A percentile compares a stretch with the other conserved stretches of the same genome.
These are phyloP conservation scores for Heliconius eleuchia DNA, from an alignment of 1,140 invertebrate genomes.

Conservation along the genomic window DNA sequence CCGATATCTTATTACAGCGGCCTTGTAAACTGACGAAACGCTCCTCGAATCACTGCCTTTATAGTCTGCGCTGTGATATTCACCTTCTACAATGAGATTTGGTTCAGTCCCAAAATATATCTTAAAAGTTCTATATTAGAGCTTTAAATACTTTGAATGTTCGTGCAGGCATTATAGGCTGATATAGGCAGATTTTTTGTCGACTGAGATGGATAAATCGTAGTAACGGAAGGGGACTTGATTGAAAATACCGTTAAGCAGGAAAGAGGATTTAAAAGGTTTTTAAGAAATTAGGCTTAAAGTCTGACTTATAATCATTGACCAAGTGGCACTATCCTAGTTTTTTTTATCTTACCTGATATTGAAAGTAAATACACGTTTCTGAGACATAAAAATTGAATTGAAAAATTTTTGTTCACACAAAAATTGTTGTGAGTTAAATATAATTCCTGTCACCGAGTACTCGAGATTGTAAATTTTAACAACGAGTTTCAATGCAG, in stretches of 20 bases:
- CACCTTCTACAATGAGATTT: constrained; percentile 53
- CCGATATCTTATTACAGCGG: constrained; percentile 71
- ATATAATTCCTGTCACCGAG: too few species aligned
- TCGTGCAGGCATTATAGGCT: constrained; percentile 19
- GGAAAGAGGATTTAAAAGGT: constrained; percentile 14
- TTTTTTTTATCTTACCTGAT: neutral
- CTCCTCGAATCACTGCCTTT: constrained; percentile 71
- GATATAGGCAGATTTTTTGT: constrained; percentile 67
- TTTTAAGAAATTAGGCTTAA: constrained; percentile 9
- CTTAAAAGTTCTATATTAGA: constrained; percentile 23
- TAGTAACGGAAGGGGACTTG: constrained; percentile 55
- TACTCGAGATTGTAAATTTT: too few species aligned
- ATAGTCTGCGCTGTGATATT: constrained; percentile 65
- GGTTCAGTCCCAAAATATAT: constrained; percentile 43
- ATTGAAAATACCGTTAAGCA: constrained; percentile 55
- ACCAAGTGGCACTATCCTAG: too few species aligned
- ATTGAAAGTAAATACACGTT: too few species aligned
- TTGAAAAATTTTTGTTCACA: too few species aligned
- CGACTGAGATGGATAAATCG: constrained; percentile 64
- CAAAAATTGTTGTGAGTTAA: too few species aligned
- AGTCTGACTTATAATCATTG: neutral
- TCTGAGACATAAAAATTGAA: too few species aligned
- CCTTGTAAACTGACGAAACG: constrained; percentile 70
- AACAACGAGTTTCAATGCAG: too few species aligned
- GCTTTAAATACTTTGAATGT: constrained; percentile 19